Evolutionary conservation across 2,888 invertebrate species (phyloP), one percentile per base, ranked within the genome.

Genomic region (Eupithecia exiguata): DNA sequence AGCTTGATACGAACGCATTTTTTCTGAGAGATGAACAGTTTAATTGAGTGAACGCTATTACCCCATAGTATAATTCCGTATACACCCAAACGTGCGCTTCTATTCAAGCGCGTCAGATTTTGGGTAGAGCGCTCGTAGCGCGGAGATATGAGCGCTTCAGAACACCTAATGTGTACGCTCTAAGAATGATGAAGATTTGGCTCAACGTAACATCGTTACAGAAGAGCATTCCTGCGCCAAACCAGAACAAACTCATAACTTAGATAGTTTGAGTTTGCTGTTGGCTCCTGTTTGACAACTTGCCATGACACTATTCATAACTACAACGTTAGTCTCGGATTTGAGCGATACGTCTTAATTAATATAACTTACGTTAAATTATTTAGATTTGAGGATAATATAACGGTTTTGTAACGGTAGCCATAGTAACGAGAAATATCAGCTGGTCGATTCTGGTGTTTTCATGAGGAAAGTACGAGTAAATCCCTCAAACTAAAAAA

Each of bases 251-350:
- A 66, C 58, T 58, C n/a, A 69, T 36, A 58, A 68, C 58, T 66
- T 25, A 65, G 40, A 66, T 40, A 43, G 40, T 66, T 66, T 40
- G 62, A 58, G 58, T 36, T 36, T 38, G 66, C 66, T 40, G 40
- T 62, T 62, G 35, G 35, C 62, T 62, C 62, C 25, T 35, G 35
- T 62, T 62, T 66, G 66, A 25, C 40, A 65, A 66, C 38, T 66
- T 25, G 25, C 40, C n/a, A 12, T 21, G 25, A 40, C 40, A 38
- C 18, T n/a, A 65, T 66, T 40, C 66, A 66, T 65, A 36, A n/a
- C n/a, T 38, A 21, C 21, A 7, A 65, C 65, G 21, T 21, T 38
- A 43, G 66, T 66, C 25, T 66, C 21, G 58, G 25, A 21, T 66
- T 14, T 21, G 65, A n/a, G 3, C 7, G 66, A 66, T 43, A 66